Percentiles rank a stretch among this genome's conserved stretches.
phyloP scores from a whole-genome alignment of 2,888 invertebrate species.

The Lottia scabra region DNA sequence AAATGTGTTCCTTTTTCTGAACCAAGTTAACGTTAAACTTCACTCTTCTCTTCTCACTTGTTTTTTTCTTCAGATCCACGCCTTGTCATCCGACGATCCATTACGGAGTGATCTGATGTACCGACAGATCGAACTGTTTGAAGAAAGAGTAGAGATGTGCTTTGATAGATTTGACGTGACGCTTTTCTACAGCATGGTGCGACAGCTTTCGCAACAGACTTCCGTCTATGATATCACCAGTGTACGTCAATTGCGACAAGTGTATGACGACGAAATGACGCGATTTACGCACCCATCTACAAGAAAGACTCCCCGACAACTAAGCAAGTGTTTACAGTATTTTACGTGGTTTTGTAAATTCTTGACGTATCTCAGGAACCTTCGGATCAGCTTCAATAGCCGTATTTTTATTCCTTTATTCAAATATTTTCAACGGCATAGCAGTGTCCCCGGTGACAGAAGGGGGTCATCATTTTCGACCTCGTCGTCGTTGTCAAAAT shows the following conservation, averaged over 20 bases:
- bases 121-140: conserved; percentile 52
- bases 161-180: conserved; percentile 51
- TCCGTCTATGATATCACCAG: background rate
- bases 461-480: conserved; percentile 41
- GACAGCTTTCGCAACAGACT: background rate
- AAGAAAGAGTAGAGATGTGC: conserved; percentile 52
- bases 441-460: conserved; percentile 32
- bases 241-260: background rate
- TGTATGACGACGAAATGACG: background rate
- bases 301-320: background rate
- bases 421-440: conserved; percentile 49
- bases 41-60: background rate
- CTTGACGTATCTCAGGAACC: conserved; percentile 48
- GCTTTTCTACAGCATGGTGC: conserved; percentile 40
- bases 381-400: conserved; percentile 49
- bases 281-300: background rate
- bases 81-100: conserved; percentile 48
- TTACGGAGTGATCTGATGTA: conserved; percentile 49
- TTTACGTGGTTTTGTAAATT: conserved; percentile 58
- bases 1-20: no score
- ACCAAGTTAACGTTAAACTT: no score
- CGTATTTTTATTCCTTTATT: conserved; percentile 53
- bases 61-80: conserved; percentile 46
- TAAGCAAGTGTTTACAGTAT: conserved; percentile 41
- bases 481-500: conserved; percentile 39